Evolutionary conservation across 92 coral and sea anemone genomes (phyloP), one percentile per base, ranked within the genome.

Genomic region (Blastomussa wellsi): DNA sequence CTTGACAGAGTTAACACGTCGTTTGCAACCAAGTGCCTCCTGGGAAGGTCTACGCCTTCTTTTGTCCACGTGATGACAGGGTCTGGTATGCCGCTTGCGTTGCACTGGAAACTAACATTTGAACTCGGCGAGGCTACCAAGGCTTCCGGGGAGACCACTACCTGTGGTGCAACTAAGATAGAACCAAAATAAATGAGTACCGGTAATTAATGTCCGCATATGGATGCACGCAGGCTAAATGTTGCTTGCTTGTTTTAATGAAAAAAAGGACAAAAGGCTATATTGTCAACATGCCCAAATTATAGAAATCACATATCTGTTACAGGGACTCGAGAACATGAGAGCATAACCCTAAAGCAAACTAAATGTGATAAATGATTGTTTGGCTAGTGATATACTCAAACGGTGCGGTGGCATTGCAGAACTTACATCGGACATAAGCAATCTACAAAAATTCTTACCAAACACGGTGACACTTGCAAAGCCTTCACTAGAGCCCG

Each of bases 1-100:
- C 85, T 78, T 29, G 72, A 44, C 35, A 94, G 71, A 28, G 89
- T 88, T 83, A 94, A 77, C 33, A 83, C 72, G 22, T 89, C 95
- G 55, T 83, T 39, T 69, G 60, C 84, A 38, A 76, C 66, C 31
- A 77, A 60, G 71, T 94, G 98, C 20, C 69, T 65, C 47, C 68
- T 77, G 31, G 95, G 92, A 35, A 94, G 88, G 20, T 83, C 38
- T 20, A 86, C 88, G 39, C 83, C 88, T 66, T 92, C 88, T 75
- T 89, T 90, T 28, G 92, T 85, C 98, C 98, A 94, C 71, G 90
- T 82, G 44, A 90, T 79, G 48, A 79, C 88, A 29, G 98, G 98
- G 14, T 73, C 65, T 26, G 98, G 98, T 74, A 88, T 90, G 24
- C 98, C 98, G 70, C 92, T 88, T 72, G 93, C 93, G 11, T 92